These are phyloP conservation scores for Thamnophis sirtalis DNA, from an alignment of 2,113 vertebrate species.

Conservation along the genomic window DNA sequence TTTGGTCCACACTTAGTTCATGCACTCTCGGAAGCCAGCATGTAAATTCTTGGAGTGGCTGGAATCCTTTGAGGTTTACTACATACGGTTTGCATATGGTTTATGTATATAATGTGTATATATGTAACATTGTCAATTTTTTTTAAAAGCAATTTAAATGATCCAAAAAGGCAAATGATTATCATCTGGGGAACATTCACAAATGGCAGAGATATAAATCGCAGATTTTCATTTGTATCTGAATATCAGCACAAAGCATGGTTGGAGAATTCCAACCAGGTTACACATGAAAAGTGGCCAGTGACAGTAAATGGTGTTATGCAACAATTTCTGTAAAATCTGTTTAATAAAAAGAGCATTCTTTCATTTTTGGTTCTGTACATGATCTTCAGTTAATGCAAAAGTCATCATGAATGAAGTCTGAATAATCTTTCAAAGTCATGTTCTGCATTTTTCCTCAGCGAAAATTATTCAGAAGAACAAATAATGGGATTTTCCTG, in stretches of 20 bases:
- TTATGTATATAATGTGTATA: background rate
- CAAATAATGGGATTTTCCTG: constrained; percentile 27
- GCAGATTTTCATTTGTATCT: background rate
- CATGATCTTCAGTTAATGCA: background rate
- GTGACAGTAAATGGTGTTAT: background rate
- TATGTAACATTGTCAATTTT: background rate
- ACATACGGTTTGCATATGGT: background rate
- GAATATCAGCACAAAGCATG: background rate
- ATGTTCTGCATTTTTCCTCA: background rate
- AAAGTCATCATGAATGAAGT: background rate
- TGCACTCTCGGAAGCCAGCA: background rate
- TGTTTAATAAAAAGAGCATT: background rate
- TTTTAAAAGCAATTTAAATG: background rate
- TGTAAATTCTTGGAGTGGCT: background rate
- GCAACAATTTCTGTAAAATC: background rate
- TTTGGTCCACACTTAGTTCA: background rate
- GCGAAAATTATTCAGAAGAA: background rate
- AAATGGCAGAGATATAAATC: background rate
- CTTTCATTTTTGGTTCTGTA: background rate
- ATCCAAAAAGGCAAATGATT: background rate
- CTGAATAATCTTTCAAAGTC: background rate
- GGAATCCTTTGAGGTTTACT: background rate
- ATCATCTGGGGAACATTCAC: background rate
- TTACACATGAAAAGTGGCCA: background rate
- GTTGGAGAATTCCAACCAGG: background rate